phyloP scores from a whole-genome alignment of 2,797 vertebrate species.

The Euthynnus affinis region DNA sequence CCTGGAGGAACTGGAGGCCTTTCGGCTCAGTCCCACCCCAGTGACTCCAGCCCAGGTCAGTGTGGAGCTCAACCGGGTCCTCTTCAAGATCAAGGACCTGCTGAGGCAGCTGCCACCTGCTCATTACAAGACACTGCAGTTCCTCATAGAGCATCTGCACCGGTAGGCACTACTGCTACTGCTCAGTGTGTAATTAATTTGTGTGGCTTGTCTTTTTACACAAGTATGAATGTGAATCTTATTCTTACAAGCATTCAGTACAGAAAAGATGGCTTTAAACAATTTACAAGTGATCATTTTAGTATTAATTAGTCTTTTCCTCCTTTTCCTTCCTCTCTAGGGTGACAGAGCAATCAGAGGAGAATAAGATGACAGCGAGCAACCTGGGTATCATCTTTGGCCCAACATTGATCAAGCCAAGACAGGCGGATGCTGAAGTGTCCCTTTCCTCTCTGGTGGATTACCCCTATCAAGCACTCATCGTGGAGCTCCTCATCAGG shows the following conservation, averaged over 20 bases:
- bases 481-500: conserved; percentile 93
- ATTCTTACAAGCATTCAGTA: not conserved
- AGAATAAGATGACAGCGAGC: conserved; percentile 98
- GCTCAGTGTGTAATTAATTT: not conserved
- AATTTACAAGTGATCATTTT: not conserved
- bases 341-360: conserved; percentile 91
- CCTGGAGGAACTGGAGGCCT: conserved; percentile 88
- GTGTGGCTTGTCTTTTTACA: not conserved
- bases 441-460: conserved; percentile 96
- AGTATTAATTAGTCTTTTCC: not conserved
- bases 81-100: conserved; percentile 94
- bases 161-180: conserved; percentile 79
- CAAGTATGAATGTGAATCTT: not conserved
- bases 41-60: conserved; percentile 80
- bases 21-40: conserved; percentile 64
- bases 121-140: conserved; percentile 94
- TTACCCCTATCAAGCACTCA: conserved; percentile 94
- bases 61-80: conserved; percentile 89
- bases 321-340: conserved; percentile 71
- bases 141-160: conserved; percentile 93
- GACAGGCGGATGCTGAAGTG: conserved; percentile 91
- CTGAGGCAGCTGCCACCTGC: conserved; percentile 91
- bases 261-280: not conserved
- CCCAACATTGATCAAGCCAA: conserved; percentile 92
- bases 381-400: conserved; percentile 98